Evolutionary conservation across 2,797 vertebrate species (phyloP).

Genomic region (Halcyon chelicuti): DNA sequence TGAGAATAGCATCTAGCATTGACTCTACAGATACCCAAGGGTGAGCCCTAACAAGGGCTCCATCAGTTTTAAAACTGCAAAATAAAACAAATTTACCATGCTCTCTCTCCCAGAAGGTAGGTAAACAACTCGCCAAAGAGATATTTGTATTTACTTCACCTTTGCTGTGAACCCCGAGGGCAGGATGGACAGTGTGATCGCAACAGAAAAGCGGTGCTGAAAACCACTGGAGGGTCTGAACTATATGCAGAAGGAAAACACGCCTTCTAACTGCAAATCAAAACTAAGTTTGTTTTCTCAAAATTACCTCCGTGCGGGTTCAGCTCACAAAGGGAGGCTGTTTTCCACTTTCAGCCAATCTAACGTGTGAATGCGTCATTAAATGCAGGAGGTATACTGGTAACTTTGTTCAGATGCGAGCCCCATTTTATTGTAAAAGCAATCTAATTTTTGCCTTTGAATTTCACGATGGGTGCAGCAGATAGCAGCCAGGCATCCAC

Average conservation of each 20-base stretch:
- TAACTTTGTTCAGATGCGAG: background rate
- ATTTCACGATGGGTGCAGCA: background rate
- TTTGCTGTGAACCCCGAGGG: background rate
- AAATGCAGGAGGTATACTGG: background rate
- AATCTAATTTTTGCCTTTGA: background rate
- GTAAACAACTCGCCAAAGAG: background rate
- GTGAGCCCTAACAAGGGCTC: background rate
- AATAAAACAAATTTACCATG: background rate
- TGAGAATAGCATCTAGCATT: background rate
- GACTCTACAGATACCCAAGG: no score
- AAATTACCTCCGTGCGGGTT: background rate
- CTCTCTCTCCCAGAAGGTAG: background rate
- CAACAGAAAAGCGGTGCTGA: background rate
- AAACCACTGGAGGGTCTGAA: background rate
- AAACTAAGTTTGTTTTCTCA: background rate
- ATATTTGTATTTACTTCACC: background rate
- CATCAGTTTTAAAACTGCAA: background rate
- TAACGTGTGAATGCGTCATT: background rate
- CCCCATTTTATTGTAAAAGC: constrained; percentile 6
- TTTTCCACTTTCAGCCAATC: background rate
- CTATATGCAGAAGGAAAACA: fast-evolving
- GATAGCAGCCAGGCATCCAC: constrained; percentile 40
- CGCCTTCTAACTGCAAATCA: background rate
- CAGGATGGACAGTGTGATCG: background rate
- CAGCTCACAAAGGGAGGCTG: background rate